Evolutionary conservation across 2,113 vertebrate genomes (phyloP).

Genomic region (Myxocyprinus asiaticus): DNA sequence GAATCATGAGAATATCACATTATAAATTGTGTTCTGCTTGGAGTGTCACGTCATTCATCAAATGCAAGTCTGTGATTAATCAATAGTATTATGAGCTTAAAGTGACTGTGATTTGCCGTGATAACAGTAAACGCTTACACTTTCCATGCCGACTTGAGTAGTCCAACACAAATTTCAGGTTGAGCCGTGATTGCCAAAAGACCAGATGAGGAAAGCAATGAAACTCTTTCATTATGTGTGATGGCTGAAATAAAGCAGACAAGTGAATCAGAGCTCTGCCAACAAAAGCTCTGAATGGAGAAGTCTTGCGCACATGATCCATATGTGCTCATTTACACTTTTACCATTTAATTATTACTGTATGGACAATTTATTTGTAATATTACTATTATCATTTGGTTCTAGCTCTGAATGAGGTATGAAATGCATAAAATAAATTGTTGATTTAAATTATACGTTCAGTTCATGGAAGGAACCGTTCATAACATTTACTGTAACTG

Average conservation of each 20-base stretch:
- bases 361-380: neutral
- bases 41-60: neutral
- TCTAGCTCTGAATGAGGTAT: neutral
- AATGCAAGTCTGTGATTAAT: constrained; percentile 35
- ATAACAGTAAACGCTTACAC: constrained; percentile 45
- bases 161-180: constrained; percentile 50
- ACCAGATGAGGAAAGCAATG: constrained; percentile 69
- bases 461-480: too few species aligned
- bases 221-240: constrained; percentile 60
- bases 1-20: neutral
- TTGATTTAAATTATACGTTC: too few species aligned
- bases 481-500: too few species aligned
- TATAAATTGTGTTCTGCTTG: neutral
- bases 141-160: constrained; percentile 62
- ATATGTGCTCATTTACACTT: constrained; percentile 61
- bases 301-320: constrained; percentile 45
- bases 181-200: constrained; percentile 43
- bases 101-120: constrained; percentile 41
- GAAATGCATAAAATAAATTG: too few species aligned
- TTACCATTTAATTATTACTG: neutral
- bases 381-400: neutral
- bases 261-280: constrained; percentile 51
- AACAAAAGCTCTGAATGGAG: constrained; percentile 59
- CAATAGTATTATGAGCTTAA: constrained; percentile 28
- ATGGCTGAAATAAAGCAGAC: constrained; percentile 52